Conservation (phyloP, 2,113 vertebrate genomes). For the Etheostoma spectabile region DNA sequence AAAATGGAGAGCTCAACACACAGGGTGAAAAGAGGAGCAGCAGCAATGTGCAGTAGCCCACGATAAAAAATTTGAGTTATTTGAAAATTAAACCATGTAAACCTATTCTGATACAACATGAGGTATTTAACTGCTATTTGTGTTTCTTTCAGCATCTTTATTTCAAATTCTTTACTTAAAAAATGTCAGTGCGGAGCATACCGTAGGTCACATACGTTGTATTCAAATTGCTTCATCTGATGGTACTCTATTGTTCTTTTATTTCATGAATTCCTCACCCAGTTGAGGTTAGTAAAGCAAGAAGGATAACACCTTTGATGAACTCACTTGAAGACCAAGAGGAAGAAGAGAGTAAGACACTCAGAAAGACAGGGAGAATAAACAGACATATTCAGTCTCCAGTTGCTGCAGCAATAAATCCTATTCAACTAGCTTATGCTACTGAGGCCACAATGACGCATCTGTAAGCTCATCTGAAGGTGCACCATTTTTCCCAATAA, state of each 20-base stretch:
- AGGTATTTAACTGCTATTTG: not conserved
- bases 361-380: slow-evolving; percentile 21
- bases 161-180: not conserved
- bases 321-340: not conserved
- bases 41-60: too few relatives aligned
- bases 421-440: slow-evolving; percentile 3
- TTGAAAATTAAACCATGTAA: too few relatives aligned
- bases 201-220: too few relatives aligned
- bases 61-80: too few relatives aligned
- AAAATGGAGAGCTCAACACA: too few relatives aligned
- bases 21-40: too few relatives aligned
- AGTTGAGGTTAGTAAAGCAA: not conserved
- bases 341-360: not conserved
- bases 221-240: not conserved
- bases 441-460: slow-evolving; percentile 43
- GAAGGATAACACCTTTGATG: not conserved
- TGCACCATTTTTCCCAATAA: slow-evolving; percentile 49
- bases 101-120: too few relatives aligned
- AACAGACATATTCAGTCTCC: slow-evolving; percentile 30
- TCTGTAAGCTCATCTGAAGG: slow-evolving; percentile 32
- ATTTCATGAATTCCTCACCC: not conserved
- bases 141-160: not conserved
- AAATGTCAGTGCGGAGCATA: too few relatives aligned
- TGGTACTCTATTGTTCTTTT: not conserved
- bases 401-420: slow-evolving; percentile 52